Base-by-base conservation (phyloP, 2,888 invertebrate genomes). In the Microplitis deprimator region DNA sequence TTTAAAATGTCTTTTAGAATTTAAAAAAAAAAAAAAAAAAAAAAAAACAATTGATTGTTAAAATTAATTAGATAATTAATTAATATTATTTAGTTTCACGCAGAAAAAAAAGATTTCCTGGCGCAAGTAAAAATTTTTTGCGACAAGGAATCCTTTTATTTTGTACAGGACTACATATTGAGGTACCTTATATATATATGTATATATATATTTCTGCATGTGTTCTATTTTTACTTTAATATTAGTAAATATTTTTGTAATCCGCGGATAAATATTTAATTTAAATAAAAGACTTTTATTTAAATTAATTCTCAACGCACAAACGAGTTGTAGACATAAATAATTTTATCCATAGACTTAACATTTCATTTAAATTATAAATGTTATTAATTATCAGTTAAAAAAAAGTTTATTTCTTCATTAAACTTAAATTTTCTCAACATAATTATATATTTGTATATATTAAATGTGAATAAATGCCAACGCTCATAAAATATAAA, bases 231-330 rank as follows among this genome's bases (percentile, higher is more conserved):
- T 20, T 16, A 50, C 39, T 61, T 77, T 62, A 67, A 8, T 29
- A 65, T 62, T 64, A 68, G 50, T 68, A 73, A 68, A 61, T 68
- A 73, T 75, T 77, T 74, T 77, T 67, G 50, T 50, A 50, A 50
- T 50, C 50, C 13, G 13, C 50, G 50, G 50, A 50, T 50, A 13
- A 50, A 50, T 50, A 50, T 50, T 50, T 13, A 50, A 50, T 50
- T 50, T 29, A 29, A 29, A 29, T 29, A 29, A 50, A 50, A 50
- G 13, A 50, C 13, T 50, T 50, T 50, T 50, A 50, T 50, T 50
- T 50, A 50, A 50, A 50, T 50, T 50, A 13, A 50, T 50, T 50
- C 50, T 50, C 50, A 50, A 50, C 50, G 50, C 50, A 50, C 50
- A 50, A 50, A 50, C 8, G 50, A 50, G 50, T 50, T 50, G 50